phyloP scores from a whole-genome alignment of 2,888 invertebrate genomes.

The Nesidiocoris tenuis region DNA sequence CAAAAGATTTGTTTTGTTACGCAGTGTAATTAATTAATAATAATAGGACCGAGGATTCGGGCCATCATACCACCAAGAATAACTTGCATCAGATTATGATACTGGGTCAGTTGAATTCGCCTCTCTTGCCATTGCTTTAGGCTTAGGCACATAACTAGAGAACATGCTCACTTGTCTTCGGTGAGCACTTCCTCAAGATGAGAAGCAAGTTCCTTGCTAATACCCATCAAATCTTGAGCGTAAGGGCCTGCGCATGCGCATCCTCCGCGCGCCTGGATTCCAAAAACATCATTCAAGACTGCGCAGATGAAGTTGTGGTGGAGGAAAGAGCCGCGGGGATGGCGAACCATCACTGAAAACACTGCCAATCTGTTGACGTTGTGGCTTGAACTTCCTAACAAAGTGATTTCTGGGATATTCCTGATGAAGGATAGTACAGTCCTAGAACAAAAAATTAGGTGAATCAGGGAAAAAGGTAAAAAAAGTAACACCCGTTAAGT shows the following conservation, averaged over 20 bases:
- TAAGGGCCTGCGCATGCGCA: constrained; percentile 81
- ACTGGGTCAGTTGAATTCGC: too few relatives aligned
- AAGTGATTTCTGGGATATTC: constrained; percentile 74
- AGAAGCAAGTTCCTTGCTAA: constrained; percentile 71
- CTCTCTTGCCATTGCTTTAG: too few relatives aligned
- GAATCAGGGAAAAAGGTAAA: too few relatives aligned
- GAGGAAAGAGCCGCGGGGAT: constrained; percentile 76
- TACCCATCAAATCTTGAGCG: constrained; percentile 80
- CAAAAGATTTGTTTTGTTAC: too few relatives aligned
- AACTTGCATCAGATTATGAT: too few relatives aligned
- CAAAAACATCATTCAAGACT: constrained; percentile 86
- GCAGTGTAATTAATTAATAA: too few relatives aligned
- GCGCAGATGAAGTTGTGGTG: constrained; percentile 86
- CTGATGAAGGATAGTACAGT: constrained; percentile 76
- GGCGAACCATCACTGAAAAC: constrained; percentile 82
- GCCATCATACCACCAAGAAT: too few relatives aligned
- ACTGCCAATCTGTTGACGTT: constrained; percentile 72
- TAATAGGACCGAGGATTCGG: too few relatives aligned
- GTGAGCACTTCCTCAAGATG: constrained; percentile 71
- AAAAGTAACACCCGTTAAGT: too few relatives aligned
- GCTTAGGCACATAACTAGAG: too few relatives aligned
- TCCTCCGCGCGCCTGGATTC: constrained; percentile 81
- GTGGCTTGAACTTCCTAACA: constrained; percentile 70
- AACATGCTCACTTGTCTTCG: constrained; percentile 63
- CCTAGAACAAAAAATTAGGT: constrained; percentile 57